These are phyloP conservation scores for Procambarus virginalis DNA, from an alignment of 1,140 invertebrate species.

Conservation along the genomic window DNA sequence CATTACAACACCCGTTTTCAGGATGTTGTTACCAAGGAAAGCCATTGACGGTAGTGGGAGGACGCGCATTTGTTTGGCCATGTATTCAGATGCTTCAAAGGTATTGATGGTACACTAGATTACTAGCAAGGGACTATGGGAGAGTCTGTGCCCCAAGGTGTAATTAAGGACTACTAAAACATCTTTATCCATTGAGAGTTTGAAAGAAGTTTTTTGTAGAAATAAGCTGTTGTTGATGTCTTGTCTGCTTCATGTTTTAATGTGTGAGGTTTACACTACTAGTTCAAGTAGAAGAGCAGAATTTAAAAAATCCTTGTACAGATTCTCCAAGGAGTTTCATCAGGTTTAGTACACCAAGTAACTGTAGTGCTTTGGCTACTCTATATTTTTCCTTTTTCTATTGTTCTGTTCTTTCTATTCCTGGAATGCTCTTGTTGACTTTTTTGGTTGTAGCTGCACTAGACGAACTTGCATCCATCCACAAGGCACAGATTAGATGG, in stretches of 20 bases:
- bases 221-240: background rate
- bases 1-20: conserved; percentile 42
- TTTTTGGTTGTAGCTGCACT: conserved; percentile 57
- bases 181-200: background rate
- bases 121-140: conserved; percentile 13
- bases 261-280: background rate
- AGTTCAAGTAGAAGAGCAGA: conserved; percentile 1
- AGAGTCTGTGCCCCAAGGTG: conserved; percentile 31
- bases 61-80: conserved; percentile 97
- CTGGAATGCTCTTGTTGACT: conserved; percentile 40
- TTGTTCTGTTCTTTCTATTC: background rate
- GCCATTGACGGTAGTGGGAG: conserved; percentile 92
- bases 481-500: conserved; percentile 23
- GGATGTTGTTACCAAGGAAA: conserved; percentile 91
- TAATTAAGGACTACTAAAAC: background rate
- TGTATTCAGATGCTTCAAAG: conserved; percentile 92
- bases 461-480: conserved; percentile 18
- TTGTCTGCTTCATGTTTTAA: conserved; percentile 10
- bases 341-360: conserved; percentile 30
- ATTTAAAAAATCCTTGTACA: conserved; percentile 12
- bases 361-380: conserved; percentile 27
- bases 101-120: conserved; percentile 40
- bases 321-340: conserved; percentile 30
- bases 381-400: conserved; percentile 21
- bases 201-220: background rate